Evolutionary conservation across 1,140 invertebrate genomes (phyloP).

Genomic region (Hycleus cichorii): DNA sequence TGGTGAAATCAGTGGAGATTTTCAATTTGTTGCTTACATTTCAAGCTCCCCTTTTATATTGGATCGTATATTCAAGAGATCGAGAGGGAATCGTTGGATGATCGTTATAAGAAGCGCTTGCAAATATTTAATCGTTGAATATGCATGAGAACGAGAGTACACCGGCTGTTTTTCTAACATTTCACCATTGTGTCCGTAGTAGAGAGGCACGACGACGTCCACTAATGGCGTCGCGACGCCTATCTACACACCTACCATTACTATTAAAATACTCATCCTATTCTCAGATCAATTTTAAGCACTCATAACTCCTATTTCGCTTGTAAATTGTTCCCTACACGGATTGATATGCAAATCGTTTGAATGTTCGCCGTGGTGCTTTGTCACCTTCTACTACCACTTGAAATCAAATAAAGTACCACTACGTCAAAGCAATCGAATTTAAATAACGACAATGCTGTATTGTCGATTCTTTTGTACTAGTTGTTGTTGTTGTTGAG

Average conservation of each 20-base stretch:
- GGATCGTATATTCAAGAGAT: slow-evolving; percentile 4
- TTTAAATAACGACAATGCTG: no score
- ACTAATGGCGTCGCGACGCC: slow-evolving; percentile 18
- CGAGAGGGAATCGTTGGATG: slow-evolving; percentile 15
- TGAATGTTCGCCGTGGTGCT: slow-evolving; percentile 8
- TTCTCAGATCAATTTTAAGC: slow-evolving; percentile 22
- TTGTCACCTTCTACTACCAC: slow-evolving; percentile 12
- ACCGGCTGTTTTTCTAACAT: slow-evolving; percentile 36
- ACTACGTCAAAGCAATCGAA: no score
- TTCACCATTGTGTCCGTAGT: slow-evolving; percentile 11
- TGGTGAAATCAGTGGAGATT: neutral
- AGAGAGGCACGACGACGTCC: slow-evolving; percentile 11
- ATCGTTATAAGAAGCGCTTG: slow-evolving; percentile 27
- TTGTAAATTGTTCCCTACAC: slow-evolving; percentile 23
- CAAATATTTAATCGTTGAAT: slow-evolving; percentile 1
- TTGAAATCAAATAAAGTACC: no score
- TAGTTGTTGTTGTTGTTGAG: no score
- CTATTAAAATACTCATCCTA: slow-evolving; percentile 8
- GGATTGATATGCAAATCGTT: slow-evolving; percentile 18
- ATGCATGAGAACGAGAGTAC: slow-evolving; percentile 34
- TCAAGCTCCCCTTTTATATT: slow-evolving; percentile 7
- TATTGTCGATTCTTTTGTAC: no score
- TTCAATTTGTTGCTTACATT: neutral
- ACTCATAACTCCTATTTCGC: slow-evolving; percentile 24
- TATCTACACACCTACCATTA: no score